Evolutionary conservation across 2,888 invertebrate genomes (phyloP), one percentile per base, ranked within the genome.

Genomic region (Phaedon cochleariae): DNA sequence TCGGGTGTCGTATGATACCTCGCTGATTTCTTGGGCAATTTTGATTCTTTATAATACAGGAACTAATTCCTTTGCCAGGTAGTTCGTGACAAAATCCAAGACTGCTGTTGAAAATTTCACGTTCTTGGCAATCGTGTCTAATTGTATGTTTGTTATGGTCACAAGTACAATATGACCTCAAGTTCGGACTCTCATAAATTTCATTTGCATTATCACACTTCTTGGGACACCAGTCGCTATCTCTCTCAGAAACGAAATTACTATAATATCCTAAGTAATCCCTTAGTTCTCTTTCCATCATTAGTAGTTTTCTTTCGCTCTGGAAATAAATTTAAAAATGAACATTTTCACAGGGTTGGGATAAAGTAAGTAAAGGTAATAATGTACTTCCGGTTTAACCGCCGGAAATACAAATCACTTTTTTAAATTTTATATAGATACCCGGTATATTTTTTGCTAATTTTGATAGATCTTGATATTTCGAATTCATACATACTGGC

Each of bases 191-290:
- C 12, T 21, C 45, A 29, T 26, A 45, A 21, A 57, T 45, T 57
- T 45, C 21, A 0, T 45, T 45, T 17, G 18, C 17, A 26, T 22
- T 17, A 3, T 45, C 29, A 29, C 57, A 57, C 3, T 4, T 26
- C 1, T 12, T 12, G 17, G 57, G 57, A 45, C 57, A 57, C 57
- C 57, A 57, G 20, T 57, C 7, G 17, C 17, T 17, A n/a, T 45
- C n/a, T 45, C 45, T 22, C 29, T 57, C 45, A 1, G 57, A 21
- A 45, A 45, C 17, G 29, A 57, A 57, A n/a, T 45, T 20, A 22
- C 26, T 45, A 18, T 45, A 45, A 17, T 57, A 57, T 12, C 57
- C 57, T n/a, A 57, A 41, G 22, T 45, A 57, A 17, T 57, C 57
- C 26, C 57, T 26, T 15, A 57, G 41, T n/a, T 20, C n/a, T 45